These are phyloP conservation scores for Marisa cornuarietis DNA, from an alignment of 1,140 invertebrate genomes.

Conservation along the genomic window DNA sequence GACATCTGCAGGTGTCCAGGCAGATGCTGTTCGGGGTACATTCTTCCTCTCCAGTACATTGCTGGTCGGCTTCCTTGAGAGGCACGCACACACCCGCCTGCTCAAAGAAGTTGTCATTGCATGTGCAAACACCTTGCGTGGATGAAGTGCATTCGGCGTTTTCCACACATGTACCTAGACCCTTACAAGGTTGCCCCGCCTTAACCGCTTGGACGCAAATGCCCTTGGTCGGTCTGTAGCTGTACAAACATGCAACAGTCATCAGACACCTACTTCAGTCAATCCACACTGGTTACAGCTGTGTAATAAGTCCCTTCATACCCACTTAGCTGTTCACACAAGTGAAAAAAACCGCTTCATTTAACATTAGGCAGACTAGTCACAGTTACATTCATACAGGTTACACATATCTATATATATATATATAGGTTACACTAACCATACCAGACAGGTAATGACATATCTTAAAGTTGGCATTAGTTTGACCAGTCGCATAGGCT, in stretches of 20 bases:
- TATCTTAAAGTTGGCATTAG: no score
- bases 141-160: constrained; percentile 18
- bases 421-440: neutral
- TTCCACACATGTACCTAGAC: constrained; percentile 25
- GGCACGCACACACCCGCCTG: constrained; percentile 20
- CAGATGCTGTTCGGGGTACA: constrained; percentile 25
- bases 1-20: constrained; percentile 10
- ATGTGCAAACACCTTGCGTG: constrained; percentile 20
- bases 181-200: constrained; percentile 19
- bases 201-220: constrained; percentile 12
- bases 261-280: neutral
- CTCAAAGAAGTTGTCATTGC: constrained; percentile 18
- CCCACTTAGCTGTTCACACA: no score
- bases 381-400: no score
- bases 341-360: no score
- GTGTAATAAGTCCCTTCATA: no score
- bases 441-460: neutral
- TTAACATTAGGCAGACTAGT: no score
- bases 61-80: constrained; percentile 11
- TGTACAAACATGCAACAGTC: neutral
- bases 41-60: constrained; percentile 11
- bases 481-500: no score
- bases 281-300: no score
- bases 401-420: neutral
- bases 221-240: constrained; percentile 16